Evolutionary conservation across 2,113 vertebrate genomes (phyloP).

Genomic region (Oreamnos americanus): DNA sequence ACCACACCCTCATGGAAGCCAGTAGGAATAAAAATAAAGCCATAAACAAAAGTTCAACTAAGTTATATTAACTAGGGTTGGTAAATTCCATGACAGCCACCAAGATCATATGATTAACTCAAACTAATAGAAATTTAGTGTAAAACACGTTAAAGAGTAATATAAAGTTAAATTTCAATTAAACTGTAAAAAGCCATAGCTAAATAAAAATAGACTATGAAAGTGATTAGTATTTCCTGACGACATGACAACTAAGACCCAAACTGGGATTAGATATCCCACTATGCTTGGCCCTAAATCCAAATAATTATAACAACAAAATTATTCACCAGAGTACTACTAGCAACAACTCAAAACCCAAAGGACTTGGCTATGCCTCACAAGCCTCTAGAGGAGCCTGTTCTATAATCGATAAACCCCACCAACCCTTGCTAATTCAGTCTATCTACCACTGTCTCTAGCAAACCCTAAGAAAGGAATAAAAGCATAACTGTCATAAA

Average conservation of each 20-base stretch:
- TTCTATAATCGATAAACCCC: neutral
- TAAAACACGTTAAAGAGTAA: neutral
- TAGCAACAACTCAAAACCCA: neutral
- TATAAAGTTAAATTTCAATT: neutral
- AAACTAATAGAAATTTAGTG: neutral
- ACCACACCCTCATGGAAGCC: neutral
- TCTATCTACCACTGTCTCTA: neutral
- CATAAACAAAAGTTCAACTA: neutral
- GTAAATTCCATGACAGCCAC: neutral
- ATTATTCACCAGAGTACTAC: neutral
- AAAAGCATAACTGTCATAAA: neutral
- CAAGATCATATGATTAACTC: neutral
- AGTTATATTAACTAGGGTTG: neutral
- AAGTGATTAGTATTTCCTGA: neutral
- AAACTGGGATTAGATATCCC: neutral
- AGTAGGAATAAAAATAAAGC: neutral
- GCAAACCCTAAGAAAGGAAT: neutral
- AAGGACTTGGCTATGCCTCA: neutral
- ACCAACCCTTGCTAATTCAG: neutral
- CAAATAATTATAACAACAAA: neutral
- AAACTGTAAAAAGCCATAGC: neutral
- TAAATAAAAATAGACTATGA: neutral
- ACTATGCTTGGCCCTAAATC: neutral
- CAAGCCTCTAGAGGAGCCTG: constrained; percentile 26
- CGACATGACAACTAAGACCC: neutral